A percentile compares a stretch with the other conserved stretches of the same genome.
phyloP scores from a whole-genome alignment of 2,888 invertebrate genomes.

The Mythimna vitellina region DNA sequence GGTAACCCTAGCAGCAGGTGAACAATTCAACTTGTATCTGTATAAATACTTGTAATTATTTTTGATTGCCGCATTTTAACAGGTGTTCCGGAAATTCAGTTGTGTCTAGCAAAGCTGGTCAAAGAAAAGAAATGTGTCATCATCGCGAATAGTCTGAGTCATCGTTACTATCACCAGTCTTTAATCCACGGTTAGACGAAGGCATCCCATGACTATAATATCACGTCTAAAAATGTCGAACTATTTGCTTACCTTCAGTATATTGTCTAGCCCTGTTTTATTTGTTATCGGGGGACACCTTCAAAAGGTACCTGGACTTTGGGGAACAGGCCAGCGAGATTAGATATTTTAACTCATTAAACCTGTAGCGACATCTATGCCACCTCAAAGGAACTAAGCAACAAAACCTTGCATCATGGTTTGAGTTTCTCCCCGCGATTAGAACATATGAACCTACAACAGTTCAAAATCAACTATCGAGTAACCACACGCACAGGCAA shows the following conservation, averaged over 20 bases:
- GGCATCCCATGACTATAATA: background rate
- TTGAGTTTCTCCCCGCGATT: too few relatives aligned
- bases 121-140: conserved; percentile 50
- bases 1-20: conserved; percentile 19
- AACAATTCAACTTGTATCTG: conserved; percentile 46
- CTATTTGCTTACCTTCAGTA: conserved; percentile 9
- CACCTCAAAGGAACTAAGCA: too few relatives aligned
- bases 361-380: too few relatives aligned
- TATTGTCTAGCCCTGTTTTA: background rate
- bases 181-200: conserved; percentile 2
- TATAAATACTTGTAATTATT: conserved; percentile 47
- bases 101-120: conserved; percentile 38
- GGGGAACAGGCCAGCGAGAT: too few relatives aligned
- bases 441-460: too few relatives aligned
- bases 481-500: too few relatives aligned
- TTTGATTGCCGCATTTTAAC: conserved; percentile 51
- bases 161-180: conserved; percentile 1
- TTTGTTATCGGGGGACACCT: too few relatives aligned
- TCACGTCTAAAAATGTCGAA: background rate
- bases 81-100: conserved; percentile 40
- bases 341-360: too few relatives aligned
- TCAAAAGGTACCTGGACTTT: too few relatives aligned
- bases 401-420: too few relatives aligned
- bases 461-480: too few relatives aligned
- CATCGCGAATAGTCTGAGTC: conserved; percentile 30